phyloP scores from a whole-genome alignment of 2,888 invertebrate species.

The Torymus texanus region DNA sequence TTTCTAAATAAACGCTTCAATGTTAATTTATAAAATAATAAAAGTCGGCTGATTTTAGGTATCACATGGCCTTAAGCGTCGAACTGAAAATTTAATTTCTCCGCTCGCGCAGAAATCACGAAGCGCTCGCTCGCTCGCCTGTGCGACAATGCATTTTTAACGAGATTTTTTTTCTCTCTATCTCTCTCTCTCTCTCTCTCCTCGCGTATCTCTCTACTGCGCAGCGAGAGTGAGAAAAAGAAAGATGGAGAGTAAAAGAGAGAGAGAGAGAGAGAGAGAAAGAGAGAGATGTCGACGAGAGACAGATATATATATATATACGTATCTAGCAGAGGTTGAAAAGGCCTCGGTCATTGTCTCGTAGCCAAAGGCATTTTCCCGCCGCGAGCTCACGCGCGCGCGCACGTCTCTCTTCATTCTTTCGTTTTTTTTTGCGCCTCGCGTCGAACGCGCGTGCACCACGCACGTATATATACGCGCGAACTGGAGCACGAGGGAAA shows the following conservation, averaged over 20 bases:
- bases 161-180: too few relatives aligned
- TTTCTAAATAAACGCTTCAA: too few relatives aligned
- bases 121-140: background rate
- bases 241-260: background rate
- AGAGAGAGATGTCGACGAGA: background rate
- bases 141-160: constrained; percentile 38
- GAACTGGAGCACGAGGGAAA: background rate
- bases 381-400: too few relatives aligned
- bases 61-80: constrained; percentile 7
- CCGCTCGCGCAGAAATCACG: constrained; percentile 20
- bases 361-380: constrained; percentile 37
- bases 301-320: too few relatives aligned
- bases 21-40: too few relatives aligned
- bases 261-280: background rate
- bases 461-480: too few relatives aligned
- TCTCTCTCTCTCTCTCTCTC: background rate
- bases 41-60: too few relatives aligned
- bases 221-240: background rate
- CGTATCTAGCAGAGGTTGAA: too few relatives aligned
- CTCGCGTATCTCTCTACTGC: background rate
- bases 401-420: too few relatives aligned
- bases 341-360: constrained; percentile 46
- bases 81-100: constrained; percentile 23
- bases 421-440: too few relatives aligned
- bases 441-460: too few relatives aligned